phyloP scores from a whole-genome alignment of 1,140 invertebrate species.

The Drosophila lacertosa region DNA sequence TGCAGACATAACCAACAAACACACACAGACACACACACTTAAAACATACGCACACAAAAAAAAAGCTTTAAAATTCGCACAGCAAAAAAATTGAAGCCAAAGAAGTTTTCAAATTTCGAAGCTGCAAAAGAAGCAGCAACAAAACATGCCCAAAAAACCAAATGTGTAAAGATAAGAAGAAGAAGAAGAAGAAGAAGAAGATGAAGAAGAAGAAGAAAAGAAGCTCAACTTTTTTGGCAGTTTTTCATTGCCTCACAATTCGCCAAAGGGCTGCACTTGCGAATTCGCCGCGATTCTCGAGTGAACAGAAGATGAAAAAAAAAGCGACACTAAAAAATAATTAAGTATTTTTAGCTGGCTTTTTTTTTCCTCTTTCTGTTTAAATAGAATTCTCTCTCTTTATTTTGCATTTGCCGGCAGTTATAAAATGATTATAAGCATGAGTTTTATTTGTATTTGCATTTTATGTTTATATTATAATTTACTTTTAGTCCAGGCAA shows the following conservation, averaged over 20 bases:
- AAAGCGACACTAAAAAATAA: no score
- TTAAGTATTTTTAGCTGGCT: no score
- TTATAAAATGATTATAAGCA: constrained; percentile 2
- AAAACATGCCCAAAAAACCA: neutral
- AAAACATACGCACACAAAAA: neutral
- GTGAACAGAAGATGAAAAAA: no score
- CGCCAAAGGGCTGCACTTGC: no score
- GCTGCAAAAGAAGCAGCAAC: neutral
- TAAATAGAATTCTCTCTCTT: neutral
- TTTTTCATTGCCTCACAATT: no score
- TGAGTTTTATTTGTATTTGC: neutral
- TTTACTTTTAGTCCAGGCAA: neutral
- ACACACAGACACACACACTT: constrained; percentile 8
- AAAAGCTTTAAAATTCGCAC: constrained; percentile 8
- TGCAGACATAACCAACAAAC: constrained; percentile 7
- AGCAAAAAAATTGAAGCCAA: constrained; percentile 21
- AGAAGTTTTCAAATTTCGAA: constrained; percentile 30
- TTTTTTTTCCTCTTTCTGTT: no score
- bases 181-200: no score
- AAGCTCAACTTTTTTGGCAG: no score
- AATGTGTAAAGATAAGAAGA: neutral
- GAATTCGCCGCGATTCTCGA: no score
- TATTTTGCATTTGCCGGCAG: constrained; percentile 1
- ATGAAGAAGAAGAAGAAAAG: no score
- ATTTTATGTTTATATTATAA: neutral